phyloP scores from a whole-genome alignment of 2,113 vertebrate genomes.

The Brienomyrus brachyistius region DNA sequence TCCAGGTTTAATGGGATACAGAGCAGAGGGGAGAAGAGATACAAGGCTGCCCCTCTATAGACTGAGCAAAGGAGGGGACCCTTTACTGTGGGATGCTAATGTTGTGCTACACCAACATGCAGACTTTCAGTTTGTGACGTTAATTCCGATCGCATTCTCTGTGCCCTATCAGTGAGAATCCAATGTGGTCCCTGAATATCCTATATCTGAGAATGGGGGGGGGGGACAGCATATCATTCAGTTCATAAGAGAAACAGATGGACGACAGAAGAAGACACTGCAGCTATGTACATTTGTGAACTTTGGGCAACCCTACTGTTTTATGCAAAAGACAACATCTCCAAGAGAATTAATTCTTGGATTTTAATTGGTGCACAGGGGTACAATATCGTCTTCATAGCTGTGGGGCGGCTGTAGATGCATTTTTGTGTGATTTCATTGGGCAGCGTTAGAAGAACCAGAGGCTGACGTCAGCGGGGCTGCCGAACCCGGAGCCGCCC shows the following conservation, averaged over 20 bases:
- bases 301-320: neutral
- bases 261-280: neutral
- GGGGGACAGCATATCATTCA: neutral
- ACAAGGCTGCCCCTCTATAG: neutral
- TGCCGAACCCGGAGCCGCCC: constrained; percentile 30
- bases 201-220: constrained; percentile 40
- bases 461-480: constrained; percentile 39
- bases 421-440: constrained; percentile 21
- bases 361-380: constrained; percentile 2
- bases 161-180: constrained; percentile 53
- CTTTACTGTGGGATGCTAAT: neutral
- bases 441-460: constrained; percentile 27
- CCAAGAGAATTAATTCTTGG: neutral
- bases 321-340: neutral
- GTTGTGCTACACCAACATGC: neutral
- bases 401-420: constrained; percentile 9
- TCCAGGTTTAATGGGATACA: neutral
- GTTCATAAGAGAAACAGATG: neutral
- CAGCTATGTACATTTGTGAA: neutral
- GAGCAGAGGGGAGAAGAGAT: neutral
- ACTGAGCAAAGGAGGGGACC: neutral
- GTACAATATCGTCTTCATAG: neutral
- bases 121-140: constrained; percentile 38
- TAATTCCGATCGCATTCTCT: constrained; percentile 59
- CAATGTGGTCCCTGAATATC: constrained; percentile 52